Conservation (phyloP, 2,797 vertebrate genomes). For the Heliangelus exortis region DNA sequence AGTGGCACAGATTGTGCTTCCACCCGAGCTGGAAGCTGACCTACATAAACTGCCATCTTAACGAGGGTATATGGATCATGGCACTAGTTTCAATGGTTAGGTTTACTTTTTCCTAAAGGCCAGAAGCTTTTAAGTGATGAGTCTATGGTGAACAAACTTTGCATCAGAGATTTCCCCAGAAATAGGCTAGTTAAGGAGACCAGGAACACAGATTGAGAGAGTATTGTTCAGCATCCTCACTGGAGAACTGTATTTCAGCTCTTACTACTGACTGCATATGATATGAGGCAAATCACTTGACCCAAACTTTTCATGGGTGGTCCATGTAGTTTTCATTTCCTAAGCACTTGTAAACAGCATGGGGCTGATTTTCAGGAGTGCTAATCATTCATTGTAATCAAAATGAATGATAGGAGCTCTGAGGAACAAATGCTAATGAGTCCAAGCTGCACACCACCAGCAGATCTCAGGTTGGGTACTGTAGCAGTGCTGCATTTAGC, state of each 20-base stretch:
- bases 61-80: background rate
- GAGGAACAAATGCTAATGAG: background rate
- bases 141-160: background rate
- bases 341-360: background rate
- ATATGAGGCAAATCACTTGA: background rate
- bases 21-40: background rate
- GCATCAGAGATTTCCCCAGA: background rate
- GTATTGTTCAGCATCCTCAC: background rate
- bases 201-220: background rate
- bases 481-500: background rate
- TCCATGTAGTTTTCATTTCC: background rate
- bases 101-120: background rate
- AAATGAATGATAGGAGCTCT: background rate
- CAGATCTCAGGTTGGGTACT: background rate
- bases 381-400: conserved; percentile 22
- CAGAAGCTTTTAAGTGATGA: background rate
- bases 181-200: background rate
- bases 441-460: background rate
- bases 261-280: background rate
- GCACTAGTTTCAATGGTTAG: background rate
- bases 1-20: background rate
- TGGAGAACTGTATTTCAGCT: background rate
- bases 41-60: background rate
- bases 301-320: background rate
- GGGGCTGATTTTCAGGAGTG: conserved; percentile 14